phyloP scores from a whole-genome alignment of 2,113 vertebrate genomes.

The Sterrhoptilus dennistouni region DNA sequence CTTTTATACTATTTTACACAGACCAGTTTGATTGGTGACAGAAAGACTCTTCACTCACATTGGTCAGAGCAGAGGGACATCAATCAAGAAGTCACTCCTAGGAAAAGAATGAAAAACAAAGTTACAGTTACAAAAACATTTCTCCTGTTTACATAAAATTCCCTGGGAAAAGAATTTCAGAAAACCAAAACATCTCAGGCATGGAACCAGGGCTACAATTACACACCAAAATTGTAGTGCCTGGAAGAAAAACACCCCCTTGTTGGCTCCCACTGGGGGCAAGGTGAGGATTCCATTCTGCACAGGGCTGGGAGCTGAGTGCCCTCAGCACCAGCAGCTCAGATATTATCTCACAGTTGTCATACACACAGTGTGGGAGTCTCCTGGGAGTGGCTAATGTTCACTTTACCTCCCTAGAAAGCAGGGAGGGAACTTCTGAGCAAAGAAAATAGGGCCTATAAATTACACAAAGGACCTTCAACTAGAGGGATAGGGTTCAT shows the following conservation, averaged over 20 bases:
- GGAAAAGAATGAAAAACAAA: too few species aligned
- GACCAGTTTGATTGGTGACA: too few species aligned
- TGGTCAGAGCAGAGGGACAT: too few species aligned
- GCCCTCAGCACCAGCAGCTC: background rate
- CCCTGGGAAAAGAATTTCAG: too few species aligned
- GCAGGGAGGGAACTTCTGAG: background rate
- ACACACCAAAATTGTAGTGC: background rate
- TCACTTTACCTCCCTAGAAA: background rate
- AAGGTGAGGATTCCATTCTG: background rate
- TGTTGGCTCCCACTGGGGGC: background rate
- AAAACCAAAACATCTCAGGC: too few species aligned
- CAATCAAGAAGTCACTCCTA: too few species aligned
- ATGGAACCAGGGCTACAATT: too few species aligned
- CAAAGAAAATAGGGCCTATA: background rate
- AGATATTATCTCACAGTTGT: background rate
- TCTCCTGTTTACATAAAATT: too few species aligned
- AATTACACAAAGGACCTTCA: background rate
- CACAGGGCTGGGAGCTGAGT: background rate
- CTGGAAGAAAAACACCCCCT: background rate
- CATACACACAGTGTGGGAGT: background rate
- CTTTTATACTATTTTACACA: too few species aligned
- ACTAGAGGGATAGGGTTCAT: background rate
- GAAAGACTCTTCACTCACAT: too few species aligned
- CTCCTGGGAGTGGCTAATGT: background rate
- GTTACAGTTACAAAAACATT: too few species aligned